phyloP scores from a whole-genome alignment of 2,888 invertebrate genomes.

The Tetragonula carbonaria region DNA sequence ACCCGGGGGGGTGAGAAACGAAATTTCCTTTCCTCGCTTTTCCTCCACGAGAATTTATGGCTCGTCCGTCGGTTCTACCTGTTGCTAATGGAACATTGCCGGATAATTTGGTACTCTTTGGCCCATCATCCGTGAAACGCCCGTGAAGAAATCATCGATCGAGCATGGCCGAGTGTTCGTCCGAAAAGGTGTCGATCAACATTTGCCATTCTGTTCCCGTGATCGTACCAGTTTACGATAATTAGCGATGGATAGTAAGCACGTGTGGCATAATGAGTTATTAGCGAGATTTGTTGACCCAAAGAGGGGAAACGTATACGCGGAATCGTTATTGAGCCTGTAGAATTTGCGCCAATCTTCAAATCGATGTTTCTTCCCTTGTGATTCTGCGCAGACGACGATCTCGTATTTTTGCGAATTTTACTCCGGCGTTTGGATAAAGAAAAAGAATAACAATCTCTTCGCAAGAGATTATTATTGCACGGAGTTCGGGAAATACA shows the following conservation, averaged over 20 bases:
- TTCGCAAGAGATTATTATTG: too few species aligned
- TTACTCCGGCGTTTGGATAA: not conserved
- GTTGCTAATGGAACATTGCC: slow-evolving; percentile 43
- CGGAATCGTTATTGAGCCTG: not conserved
- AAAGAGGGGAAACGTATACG: not conserved
- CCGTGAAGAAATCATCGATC: not conserved
- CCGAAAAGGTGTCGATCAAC: slow-evolving; percentile 5
- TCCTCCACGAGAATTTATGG: slow-evolving; percentile 47
- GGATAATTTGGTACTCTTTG: slow-evolving; percentile 36
- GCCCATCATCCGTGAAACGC: slow-evolving; percentile 35
- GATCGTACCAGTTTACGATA: slow-evolving; percentile 32
- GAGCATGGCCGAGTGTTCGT: not conserved
- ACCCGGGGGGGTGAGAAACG: slow-evolving; percentile 56
- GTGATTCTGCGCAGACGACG: slow-evolving; percentile 8
- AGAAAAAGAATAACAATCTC: too few species aligned
- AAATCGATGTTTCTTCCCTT: slow-evolving; percentile 8
- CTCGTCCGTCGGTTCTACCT: slow-evolving; percentile 31
- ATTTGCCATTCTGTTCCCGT: not conserved
- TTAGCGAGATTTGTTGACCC: not conserved
- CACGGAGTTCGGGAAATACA: not conserved
- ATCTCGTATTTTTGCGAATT: not conserved
- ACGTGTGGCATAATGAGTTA: slow-evolving; percentile 25
- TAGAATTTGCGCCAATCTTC: not conserved
- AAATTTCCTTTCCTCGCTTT: slow-evolving; percentile 16
- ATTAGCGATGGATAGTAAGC: slow-evolving; percentile 17